These are phyloP conservation scores for Tapirus indicus DNA, from an alignment of 2,797 vertebrate genomes.

Conservation along the genomic window DNA sequence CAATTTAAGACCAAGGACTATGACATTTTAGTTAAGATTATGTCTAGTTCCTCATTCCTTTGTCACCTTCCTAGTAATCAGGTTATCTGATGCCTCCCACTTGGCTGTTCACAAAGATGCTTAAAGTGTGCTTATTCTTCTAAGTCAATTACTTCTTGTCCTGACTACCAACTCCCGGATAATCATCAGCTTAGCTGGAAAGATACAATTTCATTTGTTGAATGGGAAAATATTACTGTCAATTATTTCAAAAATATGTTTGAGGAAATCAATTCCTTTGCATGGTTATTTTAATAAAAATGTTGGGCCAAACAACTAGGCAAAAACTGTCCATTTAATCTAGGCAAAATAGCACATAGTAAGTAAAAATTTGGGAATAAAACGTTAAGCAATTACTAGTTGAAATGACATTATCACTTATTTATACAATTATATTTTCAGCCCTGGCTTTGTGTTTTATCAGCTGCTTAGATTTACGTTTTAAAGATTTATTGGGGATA, in stretches of 20 bases:
- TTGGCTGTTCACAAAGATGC: background rate
- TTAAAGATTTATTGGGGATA: background rate
- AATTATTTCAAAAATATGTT: constrained; percentile 49
- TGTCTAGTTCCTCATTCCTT: background rate
- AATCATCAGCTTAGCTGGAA: constrained; percentile 33
- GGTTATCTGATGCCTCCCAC: background rate
- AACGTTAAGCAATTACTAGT: background rate
- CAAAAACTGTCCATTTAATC: background rate
- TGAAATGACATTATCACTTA: background rate
- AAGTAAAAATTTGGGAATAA: background rate
- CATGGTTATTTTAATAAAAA: constrained; percentile 35
- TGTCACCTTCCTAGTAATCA: background rate
- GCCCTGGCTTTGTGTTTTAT: background rate
- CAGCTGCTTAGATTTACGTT: background rate
- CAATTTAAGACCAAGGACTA: background rate
- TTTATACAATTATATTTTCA: background rate
- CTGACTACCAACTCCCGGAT: background rate
- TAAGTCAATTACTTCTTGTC: constrained; percentile 19
- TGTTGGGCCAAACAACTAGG: background rate
- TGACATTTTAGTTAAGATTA: background rate
- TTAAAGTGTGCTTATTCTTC: background rate
- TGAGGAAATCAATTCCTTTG: background rate
- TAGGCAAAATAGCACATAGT: background rate
- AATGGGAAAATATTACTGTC: background rate
- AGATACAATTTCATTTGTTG: constrained; percentile 35